A percentile compares a stretch with the other conserved stretches of the same genome.
Conservation (phyloP, 2,113 vertebrate genomes). For the Tringa solitaria region DNA sequence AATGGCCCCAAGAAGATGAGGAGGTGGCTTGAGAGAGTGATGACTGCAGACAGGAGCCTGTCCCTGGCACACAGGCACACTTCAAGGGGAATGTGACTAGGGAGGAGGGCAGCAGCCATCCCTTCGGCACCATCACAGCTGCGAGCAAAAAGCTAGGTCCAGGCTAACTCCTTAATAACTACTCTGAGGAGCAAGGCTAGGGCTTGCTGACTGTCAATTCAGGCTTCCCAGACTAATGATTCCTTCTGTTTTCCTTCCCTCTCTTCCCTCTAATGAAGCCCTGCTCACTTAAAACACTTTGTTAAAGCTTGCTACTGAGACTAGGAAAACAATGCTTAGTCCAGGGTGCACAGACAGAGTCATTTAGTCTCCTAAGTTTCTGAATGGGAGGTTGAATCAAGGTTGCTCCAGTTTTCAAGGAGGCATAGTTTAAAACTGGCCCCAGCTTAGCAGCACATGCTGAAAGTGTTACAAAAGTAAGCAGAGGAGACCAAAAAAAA, state of each 20-base stretch:
- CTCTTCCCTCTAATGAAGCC: not conserved
- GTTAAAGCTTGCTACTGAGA: not conserved
- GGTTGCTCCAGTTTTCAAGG: not conserved
- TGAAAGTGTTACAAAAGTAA: not conserved
- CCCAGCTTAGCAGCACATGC: not conserved
- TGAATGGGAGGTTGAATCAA: not conserved
- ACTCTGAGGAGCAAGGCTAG: not conserved
- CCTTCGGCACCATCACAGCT: not conserved
- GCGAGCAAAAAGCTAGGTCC: not conserved
- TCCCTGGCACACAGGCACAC: fast-evolving
- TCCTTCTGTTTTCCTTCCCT: not conserved
- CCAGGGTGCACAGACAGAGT: not conserved
- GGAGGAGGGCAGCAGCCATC: not conserved
- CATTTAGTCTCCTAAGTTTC: not conserved
- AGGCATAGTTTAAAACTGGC: fast-evolving
- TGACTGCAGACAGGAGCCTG: not conserved
- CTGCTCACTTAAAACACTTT: not conserved
- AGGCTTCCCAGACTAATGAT: not conserved
- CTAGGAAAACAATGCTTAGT: not conserved
- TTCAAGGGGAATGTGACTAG: not conserved
- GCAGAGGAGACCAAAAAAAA: not conserved
- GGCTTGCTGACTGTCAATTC: not conserved
- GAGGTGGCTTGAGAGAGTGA: not conserved
- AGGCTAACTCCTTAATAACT: not conserved
- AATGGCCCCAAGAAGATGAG: not conserved